Conservation (phyloP, 2,113 vertebrate species). For the Lipotes vexillifer region DNA sequence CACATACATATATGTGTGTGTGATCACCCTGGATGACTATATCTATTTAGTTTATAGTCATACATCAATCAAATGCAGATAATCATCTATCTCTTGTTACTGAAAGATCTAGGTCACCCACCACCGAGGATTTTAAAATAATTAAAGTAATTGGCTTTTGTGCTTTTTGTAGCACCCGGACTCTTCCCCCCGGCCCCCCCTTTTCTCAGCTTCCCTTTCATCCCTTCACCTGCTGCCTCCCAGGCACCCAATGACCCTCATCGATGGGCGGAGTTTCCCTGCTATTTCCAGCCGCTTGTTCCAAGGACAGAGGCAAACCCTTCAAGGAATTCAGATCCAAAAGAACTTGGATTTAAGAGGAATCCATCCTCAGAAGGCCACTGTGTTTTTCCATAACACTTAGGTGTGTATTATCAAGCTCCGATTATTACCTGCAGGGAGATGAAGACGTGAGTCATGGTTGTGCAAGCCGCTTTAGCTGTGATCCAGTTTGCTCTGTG, state of each 20-base stretch:
- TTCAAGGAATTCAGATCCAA: background rate
- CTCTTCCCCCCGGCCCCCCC: accelerated
- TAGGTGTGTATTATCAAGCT: no score
- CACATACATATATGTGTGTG: accelerated
- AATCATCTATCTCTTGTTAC: no score
- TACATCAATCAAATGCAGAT: background rate
- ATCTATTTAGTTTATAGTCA: background rate
- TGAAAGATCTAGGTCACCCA: background rate
- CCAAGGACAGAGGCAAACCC: no score
- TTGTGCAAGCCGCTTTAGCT: accelerated
- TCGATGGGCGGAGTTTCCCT: accelerated
- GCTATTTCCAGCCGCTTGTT: background rate
- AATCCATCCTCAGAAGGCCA: background rate
- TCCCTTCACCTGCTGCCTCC: background rate
- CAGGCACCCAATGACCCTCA: background rate
- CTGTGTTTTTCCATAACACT: background rate
- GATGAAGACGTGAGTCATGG: background rate
- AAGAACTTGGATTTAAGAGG: background rate
- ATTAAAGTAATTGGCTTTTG: background rate
- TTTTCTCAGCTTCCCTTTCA: background rate
- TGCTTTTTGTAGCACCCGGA: background rate
- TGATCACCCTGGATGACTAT: no score
- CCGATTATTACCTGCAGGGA: no score
- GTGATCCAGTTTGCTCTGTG: background rate
- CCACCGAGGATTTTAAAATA: background rate